phyloP scores from a whole-genome alignment of 2,113 vertebrate genomes.

The Sisor rabdophorus region DNA sequence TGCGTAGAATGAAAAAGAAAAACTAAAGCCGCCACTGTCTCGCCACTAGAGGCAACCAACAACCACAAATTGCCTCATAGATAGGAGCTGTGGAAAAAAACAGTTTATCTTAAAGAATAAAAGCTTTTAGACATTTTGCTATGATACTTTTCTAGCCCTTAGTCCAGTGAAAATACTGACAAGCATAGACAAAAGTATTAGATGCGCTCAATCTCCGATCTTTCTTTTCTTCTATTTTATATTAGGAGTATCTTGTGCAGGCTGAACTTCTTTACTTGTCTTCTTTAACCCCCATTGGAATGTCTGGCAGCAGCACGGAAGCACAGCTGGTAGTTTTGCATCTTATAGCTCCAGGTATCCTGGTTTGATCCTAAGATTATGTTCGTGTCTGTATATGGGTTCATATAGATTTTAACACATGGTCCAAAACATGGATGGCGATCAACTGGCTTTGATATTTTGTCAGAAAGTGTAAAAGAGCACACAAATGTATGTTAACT shows the following conservation, averaged over 20 bases:
- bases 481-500: neutral
- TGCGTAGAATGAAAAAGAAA: conserved; percentile 11
- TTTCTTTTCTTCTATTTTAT: conserved; percentile 50
- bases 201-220: conserved; percentile 31
- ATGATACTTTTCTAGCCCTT: neutral
- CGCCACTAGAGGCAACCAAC: conserved; percentile 38
- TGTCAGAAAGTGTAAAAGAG: neutral
- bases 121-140: neutral
- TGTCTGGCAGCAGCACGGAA: conserved; percentile 55
- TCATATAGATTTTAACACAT: neutral
- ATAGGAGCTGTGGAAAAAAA: neutral
- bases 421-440: neutral
- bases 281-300: conserved; percentile 70
- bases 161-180: neutral
- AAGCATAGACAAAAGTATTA: neutral
- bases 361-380: neutral
- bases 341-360: neutral
- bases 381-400: neutral
- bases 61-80: conserved; percentile 14
- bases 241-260: conserved; percentile 57
- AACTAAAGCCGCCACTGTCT: neutral
- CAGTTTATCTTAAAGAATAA: neutral
- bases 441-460: neutral
- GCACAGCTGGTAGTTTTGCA: neutral
- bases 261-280: conserved; percentile 63